phyloP scores from a whole-genome alignment of 1,140 invertebrate genomes.

The Tetramorium alpestre region DNA sequence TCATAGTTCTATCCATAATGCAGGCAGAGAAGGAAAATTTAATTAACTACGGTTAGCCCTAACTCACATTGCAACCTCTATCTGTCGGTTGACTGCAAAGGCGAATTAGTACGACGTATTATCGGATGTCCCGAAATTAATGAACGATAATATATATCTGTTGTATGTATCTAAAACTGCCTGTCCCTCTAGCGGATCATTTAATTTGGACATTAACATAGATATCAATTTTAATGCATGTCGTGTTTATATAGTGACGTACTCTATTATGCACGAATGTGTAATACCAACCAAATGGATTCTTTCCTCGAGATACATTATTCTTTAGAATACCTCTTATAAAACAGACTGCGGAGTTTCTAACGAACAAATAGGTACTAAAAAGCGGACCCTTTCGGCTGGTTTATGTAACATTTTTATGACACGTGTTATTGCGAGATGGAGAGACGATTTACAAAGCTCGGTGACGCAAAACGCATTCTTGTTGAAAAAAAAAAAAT shows the following conservation, averaged over 20 bases:
- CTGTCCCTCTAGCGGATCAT: neutral
- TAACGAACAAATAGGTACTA: neutral
- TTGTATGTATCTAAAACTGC: slow-evolving; percentile 28
- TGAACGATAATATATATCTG: neutral
- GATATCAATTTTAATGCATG: neutral
- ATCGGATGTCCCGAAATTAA: slow-evolving; percentile 47
- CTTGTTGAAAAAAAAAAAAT: neutral
- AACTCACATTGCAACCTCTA: slow-evolving; percentile 11
- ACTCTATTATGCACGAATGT: neutral
- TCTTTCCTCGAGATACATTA: neutral
- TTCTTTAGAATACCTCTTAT: neutral
- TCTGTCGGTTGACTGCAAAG: slow-evolving; percentile 24
- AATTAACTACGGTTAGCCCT: slow-evolving; percentile 44
- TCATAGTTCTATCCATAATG: slow-evolving; percentile 13
- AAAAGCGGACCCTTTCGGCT: neutral
- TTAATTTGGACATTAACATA: neutral
- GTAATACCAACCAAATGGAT: neutral
- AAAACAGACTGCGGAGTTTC: slow-evolving; percentile 1
- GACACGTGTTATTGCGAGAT: neutral
- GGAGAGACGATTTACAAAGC: slow-evolving; percentile 7
- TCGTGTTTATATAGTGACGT: neutral
- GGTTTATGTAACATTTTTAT: slow-evolving; percentile 43
- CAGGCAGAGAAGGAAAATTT: slow-evolving; percentile 43
- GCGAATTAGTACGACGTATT: slow-evolving; percentile 33
- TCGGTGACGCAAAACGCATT: slow-evolving; percentile 2